A percentile compares a stretch with the other conserved stretches of the same genome.
Evolutionary conservation across 2,888 invertebrate species (phyloP).

Genomic region (Coleophora deauratella): DNA sequence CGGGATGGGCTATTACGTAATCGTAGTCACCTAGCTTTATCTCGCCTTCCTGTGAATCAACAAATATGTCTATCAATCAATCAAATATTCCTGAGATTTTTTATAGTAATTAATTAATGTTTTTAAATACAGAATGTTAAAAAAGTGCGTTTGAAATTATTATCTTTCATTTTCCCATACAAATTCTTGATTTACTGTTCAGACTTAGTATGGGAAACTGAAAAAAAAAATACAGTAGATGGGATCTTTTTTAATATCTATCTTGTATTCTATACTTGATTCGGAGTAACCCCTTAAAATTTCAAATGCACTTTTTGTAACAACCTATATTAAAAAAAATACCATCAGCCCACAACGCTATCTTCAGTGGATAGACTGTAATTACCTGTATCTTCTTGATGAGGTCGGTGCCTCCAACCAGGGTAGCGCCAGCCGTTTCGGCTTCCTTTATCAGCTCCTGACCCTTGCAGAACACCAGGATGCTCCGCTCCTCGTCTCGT

Average conservation of each 20-base stretch:
- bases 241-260: too few species aligned
- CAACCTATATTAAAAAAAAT: not conserved
- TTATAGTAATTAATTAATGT: not conserved
- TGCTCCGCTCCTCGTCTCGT: conserved; percentile 77
- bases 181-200: too few species aligned
- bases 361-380: too few species aligned
- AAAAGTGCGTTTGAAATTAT: too few species aligned
- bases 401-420: conserved; percentile 82
- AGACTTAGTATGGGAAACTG: too few species aligned
- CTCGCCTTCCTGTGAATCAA: conserved; percentile 74
- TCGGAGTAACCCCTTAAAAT: too few species aligned
- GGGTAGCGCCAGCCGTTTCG: conserved; percentile 79
- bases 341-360: too few species aligned
- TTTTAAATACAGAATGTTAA: too few species aligned
- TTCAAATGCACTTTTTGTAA: not conserved
- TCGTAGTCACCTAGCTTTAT: conserved; percentile 80
- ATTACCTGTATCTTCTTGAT: conserved; percentile 85
- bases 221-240: too few species aligned
- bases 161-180: too few species aligned
- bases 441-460: conserved; percentile 75
- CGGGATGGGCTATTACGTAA: conserved; percentile 84
- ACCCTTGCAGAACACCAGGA: conserved; percentile 85
- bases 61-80: not conserved
- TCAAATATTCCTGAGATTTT: too few species aligned
- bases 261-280: too few species aligned